Evolutionary conservation across 2,888 invertebrate species (phyloP).

Genomic region (Trichacis sp.): DNA sequence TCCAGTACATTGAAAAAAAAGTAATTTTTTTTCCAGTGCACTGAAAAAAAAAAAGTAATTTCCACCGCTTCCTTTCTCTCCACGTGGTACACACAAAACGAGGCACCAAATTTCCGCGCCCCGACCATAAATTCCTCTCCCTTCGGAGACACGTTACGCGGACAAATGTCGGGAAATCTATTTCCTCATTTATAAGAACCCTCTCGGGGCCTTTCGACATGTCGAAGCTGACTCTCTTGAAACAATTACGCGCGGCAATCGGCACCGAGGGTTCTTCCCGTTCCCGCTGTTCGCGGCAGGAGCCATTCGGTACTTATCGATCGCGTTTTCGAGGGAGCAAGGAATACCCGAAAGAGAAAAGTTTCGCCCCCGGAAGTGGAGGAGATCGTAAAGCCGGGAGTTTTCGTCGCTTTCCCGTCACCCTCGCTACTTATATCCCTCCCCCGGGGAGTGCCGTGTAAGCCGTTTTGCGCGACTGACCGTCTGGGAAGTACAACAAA

Average conservation of each 20-base stretch:
- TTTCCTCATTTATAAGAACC: conserved; percentile 20
- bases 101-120: too few species aligned
- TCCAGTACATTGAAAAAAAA: too few species aligned
- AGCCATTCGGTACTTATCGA: conserved; percentile 37
- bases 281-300: conserved; percentile 19
- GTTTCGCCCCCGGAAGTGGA: conserved; percentile 18
- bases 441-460: conserved; percentile 7
- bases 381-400: conserved; percentile 22
- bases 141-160: not conserved
- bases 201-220: conserved; percentile 21
- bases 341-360: conserved; percentile 28
- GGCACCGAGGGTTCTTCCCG: conserved; percentile 26
- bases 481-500: conserved; percentile 11
- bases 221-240: too few species aligned
- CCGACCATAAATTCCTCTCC: too few species aligned
- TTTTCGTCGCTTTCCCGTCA: not conserved
- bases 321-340: conserved; percentile 21
- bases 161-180: not conserved
- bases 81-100: too few species aligned
- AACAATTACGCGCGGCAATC: conserved; percentile 34
- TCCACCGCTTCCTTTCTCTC: too few species aligned
- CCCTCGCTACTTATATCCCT: not conserved
- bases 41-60: too few species aligned
- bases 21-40: too few species aligned
- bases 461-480: conserved; percentile 17